Percentiles rank a stretch among this genome's conserved stretches.
Conservation (phyloP, 1,140 invertebrate species). For the Pseudomyrmex flavicornis region DNA sequence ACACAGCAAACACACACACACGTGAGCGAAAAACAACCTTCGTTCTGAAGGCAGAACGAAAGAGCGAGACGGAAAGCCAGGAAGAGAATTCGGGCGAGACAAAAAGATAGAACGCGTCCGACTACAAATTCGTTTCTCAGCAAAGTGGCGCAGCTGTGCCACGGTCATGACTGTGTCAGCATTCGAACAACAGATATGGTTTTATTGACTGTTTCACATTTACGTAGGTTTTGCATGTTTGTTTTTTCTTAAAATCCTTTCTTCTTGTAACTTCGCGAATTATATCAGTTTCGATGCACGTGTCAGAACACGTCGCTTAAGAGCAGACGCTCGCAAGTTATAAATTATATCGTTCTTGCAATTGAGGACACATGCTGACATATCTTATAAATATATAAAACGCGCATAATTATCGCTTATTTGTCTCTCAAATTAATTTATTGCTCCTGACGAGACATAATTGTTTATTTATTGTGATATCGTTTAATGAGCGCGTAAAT, state of each 20-base stretch:
- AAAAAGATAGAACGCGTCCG: slow-evolving; percentile 57
- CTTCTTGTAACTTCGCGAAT: background rate
- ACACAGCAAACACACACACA: slow-evolving; percentile 15
- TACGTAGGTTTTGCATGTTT: background rate
- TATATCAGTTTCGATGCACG: too few relatives aligned
- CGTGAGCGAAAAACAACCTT: slow-evolving; percentile 25
- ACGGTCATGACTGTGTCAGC: slow-evolving; percentile 20
- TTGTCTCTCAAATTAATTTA: slow-evolving; percentile 17
- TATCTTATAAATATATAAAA: slow-evolving; percentile 10
- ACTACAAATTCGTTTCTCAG: slow-evolving; percentile 74
- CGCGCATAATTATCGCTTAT: background rate
- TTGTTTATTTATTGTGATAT: background rate
- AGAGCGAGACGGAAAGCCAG: slow-evolving; percentile 35
- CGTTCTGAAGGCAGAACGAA: slow-evolving; percentile 56
- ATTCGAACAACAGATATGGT: slow-evolving; percentile 29
- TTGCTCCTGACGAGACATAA: background rate
- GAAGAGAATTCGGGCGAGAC: slow-evolving; percentile 40
- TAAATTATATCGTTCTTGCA: too few relatives aligned
- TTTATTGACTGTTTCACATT: slow-evolving; percentile 47
- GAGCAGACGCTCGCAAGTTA: too few relatives aligned
- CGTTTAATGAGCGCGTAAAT: slow-evolving; percentile 24
- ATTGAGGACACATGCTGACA: background rate
- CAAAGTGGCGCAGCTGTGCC: slow-evolving; percentile 75
- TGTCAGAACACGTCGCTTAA: too few relatives aligned
- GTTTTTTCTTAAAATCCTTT: background rate